phyloP scores from a whole-genome alignment of 2,113 vertebrate genomes.

The Myiagra hebetior region DNA sequence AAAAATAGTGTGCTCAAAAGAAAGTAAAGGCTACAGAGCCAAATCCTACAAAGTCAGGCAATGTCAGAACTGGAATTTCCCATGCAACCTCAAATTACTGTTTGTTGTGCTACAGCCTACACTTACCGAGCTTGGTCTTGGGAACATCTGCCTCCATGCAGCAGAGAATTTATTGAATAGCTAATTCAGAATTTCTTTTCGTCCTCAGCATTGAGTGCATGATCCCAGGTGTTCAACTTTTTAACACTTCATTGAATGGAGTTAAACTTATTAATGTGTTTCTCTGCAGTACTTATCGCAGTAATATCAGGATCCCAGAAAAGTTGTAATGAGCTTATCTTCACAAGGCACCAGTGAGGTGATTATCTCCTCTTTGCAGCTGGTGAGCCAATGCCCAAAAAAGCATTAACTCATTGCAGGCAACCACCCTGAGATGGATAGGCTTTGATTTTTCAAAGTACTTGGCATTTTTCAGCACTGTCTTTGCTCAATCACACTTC shows the following conservation, averaged over 20 bases:
- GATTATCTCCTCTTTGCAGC: conserved; percentile 32
- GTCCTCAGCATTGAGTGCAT: not conserved
- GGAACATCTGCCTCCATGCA: rapidly evolving
- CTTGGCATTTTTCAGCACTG: conserved; percentile 7
- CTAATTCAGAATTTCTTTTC: not conserved
- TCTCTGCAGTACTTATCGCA: not conserved
- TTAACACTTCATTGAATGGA: not conserved
- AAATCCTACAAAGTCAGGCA: not conserved
- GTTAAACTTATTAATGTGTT: conserved; percentile 11
- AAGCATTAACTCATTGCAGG: conserved; percentile 2
- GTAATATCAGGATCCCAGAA: conserved; percentile 15
- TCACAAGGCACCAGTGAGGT: not conserved
- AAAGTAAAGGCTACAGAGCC: not conserved
- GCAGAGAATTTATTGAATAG: not conserved
- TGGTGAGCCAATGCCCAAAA: not conserved
- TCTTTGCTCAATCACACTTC: conserved; percentile 34
- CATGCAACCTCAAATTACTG: not conserved
- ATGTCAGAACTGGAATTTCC: not conserved
- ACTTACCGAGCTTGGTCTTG: not conserved
- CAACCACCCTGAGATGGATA: not conserved
- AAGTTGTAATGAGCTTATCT: conserved; percentile 48
- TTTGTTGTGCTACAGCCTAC: not conserved
- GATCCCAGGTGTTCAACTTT: not conserved
- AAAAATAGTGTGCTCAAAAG: not conserved
- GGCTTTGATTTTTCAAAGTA: not conserved